These are phyloP conservation scores for Brachymystax lenok DNA, from an alignment of 2,797 vertebrate genomes.

Conservation along the genomic window DNA sequence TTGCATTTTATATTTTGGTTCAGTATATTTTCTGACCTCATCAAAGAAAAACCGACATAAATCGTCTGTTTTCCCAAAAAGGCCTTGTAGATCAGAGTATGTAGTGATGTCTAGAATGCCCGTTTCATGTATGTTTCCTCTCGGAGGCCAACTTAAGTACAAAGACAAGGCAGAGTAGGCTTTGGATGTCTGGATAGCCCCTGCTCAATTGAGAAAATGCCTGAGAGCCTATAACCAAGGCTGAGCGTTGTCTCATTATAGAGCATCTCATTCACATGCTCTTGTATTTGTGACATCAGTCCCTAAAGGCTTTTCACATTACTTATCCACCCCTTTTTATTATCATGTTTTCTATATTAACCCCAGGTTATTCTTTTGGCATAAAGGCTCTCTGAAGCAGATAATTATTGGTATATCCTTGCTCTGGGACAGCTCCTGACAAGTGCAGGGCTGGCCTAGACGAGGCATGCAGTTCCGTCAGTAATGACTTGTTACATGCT, in stretches of 20 bases:
- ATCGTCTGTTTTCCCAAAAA: no score
- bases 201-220: conserved; percentile 49
- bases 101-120: conserved; percentile 43
- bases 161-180: conserved; percentile 37
- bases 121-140: conserved; percentile 40
- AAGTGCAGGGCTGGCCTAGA: conserved; percentile 62
- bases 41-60: no score
- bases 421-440: conserved; percentile 49
- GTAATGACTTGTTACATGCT: conserved; percentile 81
- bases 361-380: neutral
- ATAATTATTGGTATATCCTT: neutral
- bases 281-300: conserved; percentile 7
- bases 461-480: conserved; percentile 60
- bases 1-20: no score
- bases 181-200: conserved; percentile 44
- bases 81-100: neutral
- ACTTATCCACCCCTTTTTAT: neutral
- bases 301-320: neutral
- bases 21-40: no score
- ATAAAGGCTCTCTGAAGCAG: conserved; percentile 51
- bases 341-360: neutral
- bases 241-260: neutral
- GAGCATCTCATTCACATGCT: conserved; percentile 37
- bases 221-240: no score
- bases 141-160: conserved; percentile 44